Evolutionary conservation across 2,113 vertebrate genomes (phyloP), one percentile per base, ranked within the genome.

Genomic region (Rattus rattus): DNA sequence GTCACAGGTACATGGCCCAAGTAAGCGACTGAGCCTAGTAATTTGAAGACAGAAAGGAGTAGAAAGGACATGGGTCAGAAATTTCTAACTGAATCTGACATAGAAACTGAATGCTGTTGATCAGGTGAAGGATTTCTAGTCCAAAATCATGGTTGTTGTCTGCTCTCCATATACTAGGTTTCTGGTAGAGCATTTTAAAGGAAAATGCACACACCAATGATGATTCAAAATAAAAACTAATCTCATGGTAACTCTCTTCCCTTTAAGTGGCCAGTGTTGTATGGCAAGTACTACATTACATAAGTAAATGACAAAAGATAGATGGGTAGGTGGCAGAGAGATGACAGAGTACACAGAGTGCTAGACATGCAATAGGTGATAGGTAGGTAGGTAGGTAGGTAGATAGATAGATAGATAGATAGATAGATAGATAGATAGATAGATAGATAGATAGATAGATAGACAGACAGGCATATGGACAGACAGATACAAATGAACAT

Each of bases 41-140:
- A 88, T 93, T n/a, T 91, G 88, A 94, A 85, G 49, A 59, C n/a
- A 61, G 61, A 79, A 52, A 88, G 54, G 84, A 30, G n/a, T 91
- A 94, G 26, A 93, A 94, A 90, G 59, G 24, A 26, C n/a, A 54
- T 14, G 92, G 81, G 39, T 85, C 56, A 90, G 67, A 95, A 81
- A 75, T 8, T 73, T 17, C 77, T 77, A 36, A n/a, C 33, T 79
- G 80, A 11, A 47, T 97, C 88, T 65, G 16, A 72, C 84, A 92
- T 77, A 73, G 33, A 87, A 70, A 61, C 1, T 61, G 13, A 30
- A 67, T 73, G 54, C 28, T 93, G 2, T 88, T 47, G 63, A 49
- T 49, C 24, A 83, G 36, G n/a, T 28, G 75, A 17, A 90, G 65
- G 20, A 3, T 86, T 96, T 92, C 88, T 61, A 70, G 56, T 79